Evolutionary conservation across 2,113 vertebrate genomes (phyloP).

Genomic region (Malurus cyaneus): DNA sequence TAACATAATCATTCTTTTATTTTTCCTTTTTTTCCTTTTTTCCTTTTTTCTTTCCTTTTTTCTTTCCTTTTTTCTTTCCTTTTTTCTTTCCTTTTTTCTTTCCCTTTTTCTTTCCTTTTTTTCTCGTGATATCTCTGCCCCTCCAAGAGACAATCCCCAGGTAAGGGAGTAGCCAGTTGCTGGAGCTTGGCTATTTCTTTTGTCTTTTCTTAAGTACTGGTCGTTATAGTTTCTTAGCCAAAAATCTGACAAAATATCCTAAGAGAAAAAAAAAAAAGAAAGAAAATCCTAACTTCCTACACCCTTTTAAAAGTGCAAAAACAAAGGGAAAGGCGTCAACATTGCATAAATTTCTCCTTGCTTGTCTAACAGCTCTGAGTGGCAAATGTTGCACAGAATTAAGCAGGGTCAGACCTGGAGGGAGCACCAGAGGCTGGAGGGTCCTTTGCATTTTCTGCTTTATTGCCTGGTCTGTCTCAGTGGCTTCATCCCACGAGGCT

Average conservation of each 20-base stretch:
- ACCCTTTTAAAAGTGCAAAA: neutral
- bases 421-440: neutral
- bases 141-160: no score
- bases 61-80: no score
- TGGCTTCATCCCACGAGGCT: neutral
- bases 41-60: neutral
- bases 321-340: neutral
- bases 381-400: neutral
- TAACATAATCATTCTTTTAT: neutral
- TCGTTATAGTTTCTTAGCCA: no score
- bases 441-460: neutral
- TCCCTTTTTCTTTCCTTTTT: neutral
- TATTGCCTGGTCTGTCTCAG: neutral
- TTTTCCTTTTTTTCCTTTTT: neutral
- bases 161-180: no score
- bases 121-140: no score
- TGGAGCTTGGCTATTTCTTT: no score
- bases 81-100: neutral
- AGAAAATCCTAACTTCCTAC: no score
- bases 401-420: neutral
- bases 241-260: no score
- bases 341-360: neutral
- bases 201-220: no score
- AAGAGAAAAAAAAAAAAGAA: no score
- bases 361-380: neutral